Percentiles rank a stretch among this genome's conserved stretches.
phyloP scores from a whole-genome alignment of 2,797 vertebrate species.

The Podarcis siculus region DNA sequence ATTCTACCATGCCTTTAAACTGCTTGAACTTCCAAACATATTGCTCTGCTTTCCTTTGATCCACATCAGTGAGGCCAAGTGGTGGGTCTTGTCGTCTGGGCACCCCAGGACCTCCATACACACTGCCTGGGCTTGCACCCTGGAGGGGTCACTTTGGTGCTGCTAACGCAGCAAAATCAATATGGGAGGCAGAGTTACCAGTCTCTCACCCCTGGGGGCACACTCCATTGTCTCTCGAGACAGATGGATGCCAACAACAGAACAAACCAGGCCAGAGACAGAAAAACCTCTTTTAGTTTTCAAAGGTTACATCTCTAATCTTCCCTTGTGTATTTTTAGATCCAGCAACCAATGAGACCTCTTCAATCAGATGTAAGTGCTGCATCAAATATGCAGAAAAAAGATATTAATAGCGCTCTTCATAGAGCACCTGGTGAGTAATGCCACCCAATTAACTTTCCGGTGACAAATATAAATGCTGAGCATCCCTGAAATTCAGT shows the following conservation, averaged over 20 bases:
- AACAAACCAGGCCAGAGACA: not conserved
- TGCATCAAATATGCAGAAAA: slow-evolving; percentile 11
- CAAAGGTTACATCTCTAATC: not conserved
- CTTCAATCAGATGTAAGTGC: not conserved
- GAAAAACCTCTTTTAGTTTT: not conserved
- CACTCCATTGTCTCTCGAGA: too few species aligned
- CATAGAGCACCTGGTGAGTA: slow-evolving; percentile 14
- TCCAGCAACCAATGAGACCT: not conserved
- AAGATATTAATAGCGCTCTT: not conserved
- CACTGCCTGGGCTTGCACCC: too few species aligned
- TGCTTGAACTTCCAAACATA: not conserved
- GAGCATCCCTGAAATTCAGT: not conserved
- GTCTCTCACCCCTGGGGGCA: too few species aligned
- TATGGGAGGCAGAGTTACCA: too few species aligned
- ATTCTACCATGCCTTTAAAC: not conserved
- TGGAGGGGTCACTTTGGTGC: too few species aligned
- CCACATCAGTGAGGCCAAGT: too few species aligned
- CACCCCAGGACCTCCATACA: too few species aligned
- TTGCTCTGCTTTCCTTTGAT: too few species aligned
- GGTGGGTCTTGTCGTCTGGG: too few species aligned
- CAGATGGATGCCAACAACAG: too few species aligned
- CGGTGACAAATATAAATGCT: not conserved
- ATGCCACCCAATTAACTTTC: not conserved
- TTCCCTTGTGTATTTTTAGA: not conserved
- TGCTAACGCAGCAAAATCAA: too few species aligned